Conservation (phyloP, 2,888 invertebrate genomes). For the Nephrocerus scutellatus region DNA sequence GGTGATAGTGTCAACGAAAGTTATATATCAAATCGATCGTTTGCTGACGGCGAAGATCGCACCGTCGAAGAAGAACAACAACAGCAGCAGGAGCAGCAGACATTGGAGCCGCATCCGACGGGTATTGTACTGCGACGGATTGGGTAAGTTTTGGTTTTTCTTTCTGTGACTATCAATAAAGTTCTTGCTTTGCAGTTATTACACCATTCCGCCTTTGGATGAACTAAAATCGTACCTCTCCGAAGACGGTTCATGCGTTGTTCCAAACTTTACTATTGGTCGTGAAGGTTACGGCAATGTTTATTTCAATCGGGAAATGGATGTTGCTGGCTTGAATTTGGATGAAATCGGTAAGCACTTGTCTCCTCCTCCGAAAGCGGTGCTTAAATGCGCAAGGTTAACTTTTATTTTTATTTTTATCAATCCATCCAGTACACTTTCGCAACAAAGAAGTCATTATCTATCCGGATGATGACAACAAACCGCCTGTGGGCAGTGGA, state of each 20-base stretch:
- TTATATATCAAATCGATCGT: constrained; percentile 30
- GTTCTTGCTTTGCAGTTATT: constrained; percentile 55
- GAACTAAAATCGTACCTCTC: constrained; percentile 68
- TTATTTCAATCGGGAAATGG: constrained; percentile 73
- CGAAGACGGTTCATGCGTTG: constrained; percentile 68
- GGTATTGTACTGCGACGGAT: constrained; percentile 69
- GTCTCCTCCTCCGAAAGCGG: background rate
- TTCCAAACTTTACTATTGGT: constrained; percentile 83
- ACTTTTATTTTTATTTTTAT: constrained; percentile 29
- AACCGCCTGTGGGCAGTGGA: constrained; percentile 81
- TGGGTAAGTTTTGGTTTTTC: constrained; percentile 48
- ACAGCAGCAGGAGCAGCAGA: constrained; percentile 31
- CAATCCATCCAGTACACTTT: constrained; percentile 86
- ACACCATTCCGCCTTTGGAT: constrained; percentile 78
- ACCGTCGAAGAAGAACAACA: constrained; percentile 24
- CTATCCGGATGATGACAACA: constrained; percentile 83
- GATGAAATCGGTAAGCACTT: constrained; percentile 66
- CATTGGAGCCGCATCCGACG: constrained; percentile 59
- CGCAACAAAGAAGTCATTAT: constrained; percentile 90
- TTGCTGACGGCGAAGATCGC: constrained; percentile 29
- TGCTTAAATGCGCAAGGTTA: constrained; percentile 3
- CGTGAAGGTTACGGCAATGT: constrained; percentile 87
- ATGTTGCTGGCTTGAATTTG: constrained; percentile 77
- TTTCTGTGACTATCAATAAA: background rate
- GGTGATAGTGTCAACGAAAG: constrained; percentile 35